Base-by-base conservation (phyloP, 2,888 invertebrate genomes). In the Drosophila putrida region DNA sequence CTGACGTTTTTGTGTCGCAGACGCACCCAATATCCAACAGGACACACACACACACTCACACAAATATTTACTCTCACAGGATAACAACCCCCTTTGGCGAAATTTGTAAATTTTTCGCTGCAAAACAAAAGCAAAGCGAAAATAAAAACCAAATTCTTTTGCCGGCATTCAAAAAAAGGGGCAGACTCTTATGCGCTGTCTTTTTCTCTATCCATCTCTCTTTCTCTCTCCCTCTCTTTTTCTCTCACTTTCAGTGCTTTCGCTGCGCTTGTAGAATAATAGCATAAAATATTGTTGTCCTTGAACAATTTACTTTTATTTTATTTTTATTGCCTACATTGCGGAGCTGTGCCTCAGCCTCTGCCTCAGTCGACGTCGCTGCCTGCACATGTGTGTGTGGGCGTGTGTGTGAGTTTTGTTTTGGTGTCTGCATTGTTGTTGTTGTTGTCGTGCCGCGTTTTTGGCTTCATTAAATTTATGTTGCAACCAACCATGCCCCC, bases 261-360 rank as follows among this genome's bases (percentile, higher is more conserved):
- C 31, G 64, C 51, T 65, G 64, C 79, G 61, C 76, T 79, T 83
- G 78, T 75, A 78, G 79, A 80, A 86, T 86, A 88, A 86, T 84
- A 88, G 81, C 86, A 82, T 89, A 85, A 87, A 89, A 88, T 87
- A 87, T 82, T 70, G 82, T 80, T 83, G 85, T 80, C 91, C 90
- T 91, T 91, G 90, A 90, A 88, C 84, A 88, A 85, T 90, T 89
- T 82, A 84, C 86, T 84, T 89, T 87, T 88, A 89, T 82, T 82
- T 90, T 83, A 87, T 81, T 90, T 90, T 82, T 89, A 90, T 87
- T 84, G 83, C 84, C 86, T 81, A 86, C 77, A 82, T 78, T 82
- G 75, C 63, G 75, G 71, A 47, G 75, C 27, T 72, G 66, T 51
- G 63, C 27, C 53, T 54, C 51, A 11, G 11, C 9, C 27, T 15